Percentiles rank a stretch among this genome's conserved stretches.
Evolutionary conservation across 37 sponge, comb jelly and placozoan genomes (phyloP).

Genomic region (Ephydatia muelleri): DNA sequence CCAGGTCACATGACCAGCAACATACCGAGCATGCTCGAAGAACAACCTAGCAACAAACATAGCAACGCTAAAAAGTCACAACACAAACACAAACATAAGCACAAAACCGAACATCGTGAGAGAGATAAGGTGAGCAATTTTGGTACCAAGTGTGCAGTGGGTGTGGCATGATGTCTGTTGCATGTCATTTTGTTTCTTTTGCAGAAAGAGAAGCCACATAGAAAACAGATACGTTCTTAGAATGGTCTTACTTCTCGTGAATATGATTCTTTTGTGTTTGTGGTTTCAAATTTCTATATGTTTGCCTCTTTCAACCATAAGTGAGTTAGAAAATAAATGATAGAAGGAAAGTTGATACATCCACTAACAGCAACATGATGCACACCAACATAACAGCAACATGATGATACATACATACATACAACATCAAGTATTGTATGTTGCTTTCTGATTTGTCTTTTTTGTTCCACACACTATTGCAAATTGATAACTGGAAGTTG

Average conservation of each 20-base stretch:
- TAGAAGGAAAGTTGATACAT: not conserved
- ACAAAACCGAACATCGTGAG: not conserved
- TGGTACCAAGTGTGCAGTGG: not conserved
- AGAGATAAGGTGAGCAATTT: not conserved
- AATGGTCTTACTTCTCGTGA: too few relatives aligned
- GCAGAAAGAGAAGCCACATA: not conserved
- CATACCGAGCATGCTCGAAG: not conserved
- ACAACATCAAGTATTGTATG: not conserved
- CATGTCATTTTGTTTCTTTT: not conserved
- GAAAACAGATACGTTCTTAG: not conserved
- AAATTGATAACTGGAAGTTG: not conserved
- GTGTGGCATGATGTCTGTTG: too few relatives aligned
- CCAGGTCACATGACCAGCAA: not conserved
- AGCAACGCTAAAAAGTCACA: not conserved
- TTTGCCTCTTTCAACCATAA: not conserved
- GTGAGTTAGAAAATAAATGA: not conserved
- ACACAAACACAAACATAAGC: not conserved
- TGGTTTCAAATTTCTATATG: not conserved
- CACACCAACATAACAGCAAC: too few relatives aligned
- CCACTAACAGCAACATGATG: too few relatives aligned
- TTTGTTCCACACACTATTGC: too few relatives aligned
- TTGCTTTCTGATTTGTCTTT: not conserved
- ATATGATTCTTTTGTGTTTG: constrained; percentile 1
- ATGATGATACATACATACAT: not conserved
- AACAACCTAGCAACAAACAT: not conserved